Conservation (phyloP, 1,140 invertebrate species). For the Drosophila pseudoobscura region DNA sequence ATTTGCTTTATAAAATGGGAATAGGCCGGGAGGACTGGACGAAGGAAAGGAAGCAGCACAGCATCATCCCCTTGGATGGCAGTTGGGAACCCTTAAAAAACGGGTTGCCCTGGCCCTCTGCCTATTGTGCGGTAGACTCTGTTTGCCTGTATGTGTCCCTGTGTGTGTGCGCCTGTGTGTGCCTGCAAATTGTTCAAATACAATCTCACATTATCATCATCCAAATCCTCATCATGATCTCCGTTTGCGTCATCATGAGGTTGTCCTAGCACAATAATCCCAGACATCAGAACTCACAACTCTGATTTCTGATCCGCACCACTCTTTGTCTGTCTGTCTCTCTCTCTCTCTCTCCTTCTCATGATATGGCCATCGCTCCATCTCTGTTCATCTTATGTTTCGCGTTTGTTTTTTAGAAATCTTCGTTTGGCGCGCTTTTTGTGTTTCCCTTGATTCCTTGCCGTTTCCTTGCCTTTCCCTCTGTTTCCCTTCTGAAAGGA, state of each 20-base stretch:
- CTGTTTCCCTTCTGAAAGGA: slow-evolving; percentile 23
- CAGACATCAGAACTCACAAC: slow-evolving; percentile 38
- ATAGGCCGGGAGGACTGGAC: slow-evolving; percentile 30
- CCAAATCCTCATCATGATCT: slow-evolving; percentile 33
- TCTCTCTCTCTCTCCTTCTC: slow-evolving; percentile 8
- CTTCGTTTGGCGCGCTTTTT: slow-evolving; percentile 67
- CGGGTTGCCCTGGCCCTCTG: slow-evolving; percentile 48
- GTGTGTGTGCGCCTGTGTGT: slow-evolving; percentile 31
- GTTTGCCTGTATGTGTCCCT: slow-evolving; percentile 21
- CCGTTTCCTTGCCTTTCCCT: slow-evolving; percentile 16
- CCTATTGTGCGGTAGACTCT: slow-evolving; percentile 55
- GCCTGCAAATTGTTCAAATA: slow-evolving; percentile 51
- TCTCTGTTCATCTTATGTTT: slow-evolving; percentile 17
- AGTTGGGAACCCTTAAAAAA: slow-evolving; percentile 67
- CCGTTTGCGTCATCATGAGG: slow-evolving; percentile 52
- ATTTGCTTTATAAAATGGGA: slow-evolving; percentile 47
- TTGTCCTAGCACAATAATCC: slow-evolving; percentile 72
- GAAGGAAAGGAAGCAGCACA: slow-evolving; percentile 28
- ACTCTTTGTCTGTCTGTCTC: slow-evolving; percentile 2
- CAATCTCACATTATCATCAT: slow-evolving; percentile 22
- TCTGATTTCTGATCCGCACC: slow-evolving; percentile 30
- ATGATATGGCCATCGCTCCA: not conserved
- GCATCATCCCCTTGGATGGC: slow-evolving; percentile 61
- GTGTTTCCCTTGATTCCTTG: slow-evolving; percentile 26
- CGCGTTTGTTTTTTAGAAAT: slow-evolving; percentile 17